Percentiles rank a stretch among this genome's conserved stretches.
Evolutionary conservation across 92 coral and sea anemone species (phyloP).

Genomic region (Epizoanthus rinbou): DNA sequence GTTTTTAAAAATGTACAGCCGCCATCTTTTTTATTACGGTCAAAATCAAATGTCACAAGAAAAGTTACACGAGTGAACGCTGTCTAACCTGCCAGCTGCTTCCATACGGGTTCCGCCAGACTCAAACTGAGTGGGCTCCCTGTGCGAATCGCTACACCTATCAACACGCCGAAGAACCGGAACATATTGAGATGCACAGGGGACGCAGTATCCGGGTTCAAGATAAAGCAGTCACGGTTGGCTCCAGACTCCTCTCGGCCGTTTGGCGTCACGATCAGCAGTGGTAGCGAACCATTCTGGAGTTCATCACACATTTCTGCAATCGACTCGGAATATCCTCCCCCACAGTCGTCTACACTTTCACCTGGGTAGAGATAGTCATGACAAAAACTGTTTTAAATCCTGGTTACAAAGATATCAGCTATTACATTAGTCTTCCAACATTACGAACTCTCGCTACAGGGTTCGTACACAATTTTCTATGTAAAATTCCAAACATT

Average conservation of each 20-base stretch:
- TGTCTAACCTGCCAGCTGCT: constrained; percentile 85
- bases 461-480: no score
- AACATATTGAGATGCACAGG: constrained; percentile 85
- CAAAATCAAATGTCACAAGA: background rate
- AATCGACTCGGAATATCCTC: constrained; percentile 98
- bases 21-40: no score
- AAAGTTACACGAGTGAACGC: background rate
- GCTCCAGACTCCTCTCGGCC: constrained; percentile 99
- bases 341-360: constrained; percentile 99
- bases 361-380: constrained; percentile 43
- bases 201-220: constrained; percentile 85
- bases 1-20: no score
- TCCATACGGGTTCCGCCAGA: constrained; percentile 98
- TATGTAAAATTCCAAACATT: no score
- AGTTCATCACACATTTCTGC: constrained; percentile 99
- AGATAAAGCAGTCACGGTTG: constrained; percentile 96
- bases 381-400: no score
- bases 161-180: constrained; percentile 86
- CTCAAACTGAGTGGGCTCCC: constrained; percentile 97
- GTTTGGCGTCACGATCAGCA: constrained; percentile 93
- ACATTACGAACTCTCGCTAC: no score
- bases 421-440: no score
- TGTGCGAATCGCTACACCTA: constrained; percentile 97
- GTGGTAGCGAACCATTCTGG: constrained; percentile 95
- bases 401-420: no score